Base-by-base conservation (phyloP, 1,140 invertebrate genomes). In the Drosophila seguyi region DNA sequence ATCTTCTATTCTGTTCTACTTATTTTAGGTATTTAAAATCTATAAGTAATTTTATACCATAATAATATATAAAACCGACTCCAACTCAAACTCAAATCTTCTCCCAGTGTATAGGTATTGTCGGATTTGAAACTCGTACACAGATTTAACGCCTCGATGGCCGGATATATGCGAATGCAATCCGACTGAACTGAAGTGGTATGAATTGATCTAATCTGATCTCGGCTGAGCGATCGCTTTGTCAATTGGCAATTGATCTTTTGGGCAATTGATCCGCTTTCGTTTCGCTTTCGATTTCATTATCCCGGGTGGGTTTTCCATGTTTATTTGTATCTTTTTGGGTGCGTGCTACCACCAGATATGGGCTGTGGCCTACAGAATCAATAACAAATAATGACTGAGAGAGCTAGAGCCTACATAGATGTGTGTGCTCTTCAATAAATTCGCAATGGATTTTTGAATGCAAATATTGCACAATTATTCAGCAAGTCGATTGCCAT, bases 211-310 rank as follows among this genome's bases (percentile, higher is more conserved):
- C 42, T 41, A 57, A 72, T 72, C 65, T 57, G 65, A 72, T 72
- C 50, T 59, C 68, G 66, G 25, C 65, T 59, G 59, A 77, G 66
- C 65, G 50, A 87, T 66, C 61, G 39, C 66, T 53, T 88, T 90
- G 83, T 84, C 85, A 88, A 90, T 85, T 90, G 81, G 25, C 85
- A 90, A 90, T 90, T 88, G 85, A 88, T 90, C 85, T 90, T 88
- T 88, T 88, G 61, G 59, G 85, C 85, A 85, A 85, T 85, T 90
- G 85, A 90, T 88, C 85, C 81, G 85, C 81, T 90, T 53, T 53
- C 52, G 52, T 53, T 86, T 86, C 61, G 74, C 55, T 55, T 65
- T 71, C 59, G 31, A 61, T 67, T 68, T 68, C 44, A 16, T 16
- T 38, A 34, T 45, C 16, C 13, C 61, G 45, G 22, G 20, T 18